phyloP scores from a whole-genome alignment of 2,888 invertebrate genomes.

The Andrena fulva region DNA sequence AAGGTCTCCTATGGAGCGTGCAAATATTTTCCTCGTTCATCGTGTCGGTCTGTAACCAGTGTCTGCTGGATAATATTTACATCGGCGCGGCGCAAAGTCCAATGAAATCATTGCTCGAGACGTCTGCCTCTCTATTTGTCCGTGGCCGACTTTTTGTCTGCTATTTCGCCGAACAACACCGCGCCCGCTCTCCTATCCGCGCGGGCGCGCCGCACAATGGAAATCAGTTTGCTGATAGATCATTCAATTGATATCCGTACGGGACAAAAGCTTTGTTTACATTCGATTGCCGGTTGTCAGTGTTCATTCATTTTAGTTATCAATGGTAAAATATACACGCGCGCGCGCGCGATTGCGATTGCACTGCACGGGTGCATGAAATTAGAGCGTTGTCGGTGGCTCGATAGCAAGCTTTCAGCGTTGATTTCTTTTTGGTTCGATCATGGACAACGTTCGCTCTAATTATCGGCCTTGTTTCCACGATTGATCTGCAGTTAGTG shows the following conservation, averaged over 20 bases:
- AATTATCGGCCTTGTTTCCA: no score
- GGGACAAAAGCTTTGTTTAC: background rate
- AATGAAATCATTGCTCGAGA: conserved; percentile 61
- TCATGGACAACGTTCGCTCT: no score
- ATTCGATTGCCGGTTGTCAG: background rate
- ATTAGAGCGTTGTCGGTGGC: no score
- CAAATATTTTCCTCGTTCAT: conserved; percentile 57
- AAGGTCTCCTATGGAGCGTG: conserved; percentile 39
- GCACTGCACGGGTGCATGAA: no score
- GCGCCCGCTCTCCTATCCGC: conserved; percentile 20
- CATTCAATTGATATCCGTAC: background rate
- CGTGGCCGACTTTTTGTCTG: conserved; percentile 55
- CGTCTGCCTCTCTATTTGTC: conserved; percentile 54
- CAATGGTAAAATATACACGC: background rate
- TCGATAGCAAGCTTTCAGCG: no score
- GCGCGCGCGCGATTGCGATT: no score
- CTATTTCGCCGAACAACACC: conserved; percentile 44
- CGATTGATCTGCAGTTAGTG: no score
- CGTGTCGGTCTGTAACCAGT: conserved; percentile 39
- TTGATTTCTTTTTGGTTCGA: no score
- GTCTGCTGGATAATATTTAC: conserved; percentile 59
- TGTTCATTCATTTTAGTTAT: conserved; percentile 2
- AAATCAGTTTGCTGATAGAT: conserved; percentile 12
- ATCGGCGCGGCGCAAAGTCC: conserved; percentile 59
- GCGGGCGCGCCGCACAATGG: background rate